phyloP scores from a whole-genome alignment of 1,140 invertebrate genomes.

The Cyclina sinensis region DNA sequence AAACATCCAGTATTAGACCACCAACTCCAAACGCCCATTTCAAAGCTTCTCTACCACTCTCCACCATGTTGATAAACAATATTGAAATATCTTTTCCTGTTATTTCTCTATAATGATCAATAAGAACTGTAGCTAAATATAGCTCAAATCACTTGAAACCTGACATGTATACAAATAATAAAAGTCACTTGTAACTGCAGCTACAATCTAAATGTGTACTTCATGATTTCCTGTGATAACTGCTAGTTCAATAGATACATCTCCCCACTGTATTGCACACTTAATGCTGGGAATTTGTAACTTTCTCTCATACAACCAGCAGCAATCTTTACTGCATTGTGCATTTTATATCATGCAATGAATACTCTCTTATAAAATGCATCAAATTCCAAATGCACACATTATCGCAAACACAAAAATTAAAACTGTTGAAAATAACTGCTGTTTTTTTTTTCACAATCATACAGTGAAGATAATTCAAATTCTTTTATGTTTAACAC shows the following conservation, averaged over 20 bases:
- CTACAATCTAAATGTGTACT: not conserved
- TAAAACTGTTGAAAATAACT: not conserved
- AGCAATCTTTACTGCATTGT: not conserved
- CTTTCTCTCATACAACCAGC: conserved; percentile 2
- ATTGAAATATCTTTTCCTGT: not conserved
- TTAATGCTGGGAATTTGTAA: conserved; percentile 21
- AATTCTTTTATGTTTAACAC: not conserved
- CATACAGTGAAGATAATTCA: not conserved
- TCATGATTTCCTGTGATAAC: not conserved
- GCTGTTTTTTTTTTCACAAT: not conserved
- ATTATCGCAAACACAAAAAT: not conserved
- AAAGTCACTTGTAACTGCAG: not conserved
- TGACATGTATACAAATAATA: not conserved
- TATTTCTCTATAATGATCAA: not conserved
- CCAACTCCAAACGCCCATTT: not conserved
- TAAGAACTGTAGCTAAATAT: not conserved
- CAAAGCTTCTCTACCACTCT: not conserved
- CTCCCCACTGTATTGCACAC: not conserved
- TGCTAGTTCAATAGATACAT: not conserved
- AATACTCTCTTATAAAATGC: not conserved
- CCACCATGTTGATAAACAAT: not conserved
- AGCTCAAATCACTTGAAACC: not conserved
- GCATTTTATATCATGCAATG: not conserved
- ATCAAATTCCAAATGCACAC: conserved; percentile 2
- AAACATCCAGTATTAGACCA: not conserved